Evolutionary conservation across 2,888 invertebrate genomes (phyloP), one percentile per base, ranked within the genome.

Genomic region (Ichneumoninae sp.): DNA sequence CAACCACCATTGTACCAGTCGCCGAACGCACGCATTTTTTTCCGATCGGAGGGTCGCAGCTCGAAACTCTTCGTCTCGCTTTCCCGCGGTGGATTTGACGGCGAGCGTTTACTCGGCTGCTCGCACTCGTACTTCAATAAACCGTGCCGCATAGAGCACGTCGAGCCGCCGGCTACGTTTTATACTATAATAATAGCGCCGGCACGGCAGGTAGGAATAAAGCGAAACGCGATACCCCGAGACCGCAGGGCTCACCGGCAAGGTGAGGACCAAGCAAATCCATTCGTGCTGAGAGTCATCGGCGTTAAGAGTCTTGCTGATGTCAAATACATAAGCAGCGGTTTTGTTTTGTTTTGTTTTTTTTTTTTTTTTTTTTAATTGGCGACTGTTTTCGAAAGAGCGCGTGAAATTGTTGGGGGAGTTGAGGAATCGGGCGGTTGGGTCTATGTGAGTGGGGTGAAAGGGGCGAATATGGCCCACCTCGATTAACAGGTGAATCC

Each of bases 21-120:
- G 73, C 76, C 69, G 74, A 81, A 78, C 84, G 74, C 78, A 81
- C 57, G 68, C 73, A 77, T 84, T 84, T 84, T 69, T 82, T 82
- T 82, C 60, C 66, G 50, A 80, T 80, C 83, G 68, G 8, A 75
- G 76, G 81, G 80, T 78, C 74, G 57, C n/a, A 30, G 30, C 60
- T 73, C 40, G 40, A 40, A 30, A 30, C 22, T 57, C 52, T 65
- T 33, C 54, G 33, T 60, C 66, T 60, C 75, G 13, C 66, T 76
- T 57, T 84, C 54, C 54, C 54, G 19, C 44, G 13, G 47, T 33
- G 74, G 63, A 63, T 30, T 44, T 63, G 63, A 30, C 63, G 30
- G n/a, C 47, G n/a, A 63, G 47, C 44, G n/a, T 10, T 66, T 47
- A 57, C 19, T 70, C 44, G 19, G 13, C 19, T 30, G 22, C 40